Conservation (phyloP, 2,113 vertebrate species). For the Neolamprologus kungweensis region DNA sequence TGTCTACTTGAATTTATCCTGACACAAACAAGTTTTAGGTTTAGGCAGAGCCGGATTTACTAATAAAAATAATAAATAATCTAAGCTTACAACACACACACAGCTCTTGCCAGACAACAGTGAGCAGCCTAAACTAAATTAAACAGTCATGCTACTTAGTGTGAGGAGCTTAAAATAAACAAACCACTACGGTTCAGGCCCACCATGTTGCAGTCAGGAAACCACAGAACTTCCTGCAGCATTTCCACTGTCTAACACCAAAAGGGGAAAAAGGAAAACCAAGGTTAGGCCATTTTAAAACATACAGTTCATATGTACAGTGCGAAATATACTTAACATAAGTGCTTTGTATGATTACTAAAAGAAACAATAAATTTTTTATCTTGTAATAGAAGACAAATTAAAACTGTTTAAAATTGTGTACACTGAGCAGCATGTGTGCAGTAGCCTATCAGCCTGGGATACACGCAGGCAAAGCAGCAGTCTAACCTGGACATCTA, state of each 20-base stretch:
- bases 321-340: neutral
- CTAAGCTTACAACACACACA: neutral
- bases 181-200: fast-evolving
- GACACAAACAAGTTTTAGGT: neutral
- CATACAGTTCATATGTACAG: neutral
- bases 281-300: neutral
- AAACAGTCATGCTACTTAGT: neutral
- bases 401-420: neutral
- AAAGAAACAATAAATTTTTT: neutral
- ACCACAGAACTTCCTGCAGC: neutral
- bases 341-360: neutral
- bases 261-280: neutral
- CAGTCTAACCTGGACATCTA: neutral
- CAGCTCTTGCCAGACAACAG: neutral
- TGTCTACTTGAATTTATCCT: neutral
- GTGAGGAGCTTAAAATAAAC: neutral
- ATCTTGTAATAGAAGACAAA: neutral
- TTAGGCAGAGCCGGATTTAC: fast-evolving
- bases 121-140: neutral
- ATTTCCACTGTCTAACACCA: neutral
- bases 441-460: neutral
- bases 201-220: neutral
- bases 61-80: neutral
- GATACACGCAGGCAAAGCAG: neutral
- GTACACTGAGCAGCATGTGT: neutral